These are phyloP conservation scores for Pluvianellus socialis DNA, from an alignment of 2,113 vertebrate genomes.

Conservation along the genomic window DNA sequence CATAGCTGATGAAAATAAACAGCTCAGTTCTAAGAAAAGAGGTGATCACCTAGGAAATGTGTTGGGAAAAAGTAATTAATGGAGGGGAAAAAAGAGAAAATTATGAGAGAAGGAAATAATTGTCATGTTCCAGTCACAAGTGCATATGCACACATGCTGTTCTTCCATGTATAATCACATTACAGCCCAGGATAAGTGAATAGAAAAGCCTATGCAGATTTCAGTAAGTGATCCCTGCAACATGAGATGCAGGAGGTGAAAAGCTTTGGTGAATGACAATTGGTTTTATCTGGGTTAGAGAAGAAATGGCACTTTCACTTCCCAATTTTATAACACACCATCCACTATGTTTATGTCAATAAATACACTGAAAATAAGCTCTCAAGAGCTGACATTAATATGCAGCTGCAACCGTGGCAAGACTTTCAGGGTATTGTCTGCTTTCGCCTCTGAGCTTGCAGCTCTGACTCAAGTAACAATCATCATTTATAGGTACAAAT, in stretches of 20 bases:
- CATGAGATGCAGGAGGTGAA: not conserved
- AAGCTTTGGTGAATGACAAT: not conserved
- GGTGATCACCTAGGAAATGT: not conserved
- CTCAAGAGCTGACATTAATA: not conserved
- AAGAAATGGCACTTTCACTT: not conserved
- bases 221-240: conserved; percentile 14
- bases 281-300: not conserved
- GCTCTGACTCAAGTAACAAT: not conserved
- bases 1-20: not conserved
- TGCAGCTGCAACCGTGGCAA: not conserved
- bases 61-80: not conserved
- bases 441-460: not conserved
- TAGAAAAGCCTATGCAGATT: not conserved
- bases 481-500: not conserved
- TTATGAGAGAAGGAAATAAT: not conserved
- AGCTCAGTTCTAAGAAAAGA: not conserved
- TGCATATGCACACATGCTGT: not conserved
- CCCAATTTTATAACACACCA: not conserved
- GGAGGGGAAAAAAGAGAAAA: not conserved
- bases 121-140: not conserved
- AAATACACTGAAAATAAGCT: not conserved
- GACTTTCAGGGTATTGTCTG: not conserved
- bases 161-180: not conserved
- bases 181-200: not conserved
- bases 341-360: not conserved